Conservation (phyloP, 2,113 vertebrate genomes). For the Megalops atlanticus region DNA sequence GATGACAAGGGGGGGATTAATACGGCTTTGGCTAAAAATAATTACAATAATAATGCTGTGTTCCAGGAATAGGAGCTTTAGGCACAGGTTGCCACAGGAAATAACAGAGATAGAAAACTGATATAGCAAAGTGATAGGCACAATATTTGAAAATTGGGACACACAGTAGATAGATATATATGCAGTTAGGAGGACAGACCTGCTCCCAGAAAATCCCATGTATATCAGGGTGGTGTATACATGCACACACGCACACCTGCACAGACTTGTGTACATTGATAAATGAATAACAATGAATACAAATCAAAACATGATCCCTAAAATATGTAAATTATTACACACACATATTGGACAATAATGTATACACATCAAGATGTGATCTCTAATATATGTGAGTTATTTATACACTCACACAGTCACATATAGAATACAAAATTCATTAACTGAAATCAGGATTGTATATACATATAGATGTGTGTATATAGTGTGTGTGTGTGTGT, state of each 20-base stretch:
- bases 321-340: not conserved
- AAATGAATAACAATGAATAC: too few species aligned
- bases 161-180: not conserved
- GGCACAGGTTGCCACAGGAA: not conserved
- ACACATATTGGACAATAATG: too few species aligned
- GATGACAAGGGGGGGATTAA: not conserved
- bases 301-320: not conserved
- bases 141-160: not conserved
- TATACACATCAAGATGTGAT: too few species aligned
- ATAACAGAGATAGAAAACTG: not conserved
- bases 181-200: not conserved
- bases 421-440: too few species aligned
- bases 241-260: not conserved
- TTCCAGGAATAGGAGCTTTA: not conserved
- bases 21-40: slow-evolving; percentile 6
- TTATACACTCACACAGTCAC: too few species aligned
- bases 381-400: too few species aligned
- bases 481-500: too few species aligned
- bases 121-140: not conserved
- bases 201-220: not conserved
- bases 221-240: not conserved
- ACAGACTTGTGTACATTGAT: too few species aligned
- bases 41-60: not conserved
- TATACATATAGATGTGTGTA: too few species aligned
- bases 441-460: too few species aligned